Evolutionary conservation across 92 coral and sea anemone genomes (phyloP), one percentile per base, ranked within the genome.

Genomic region (Porites lobata): DNA sequence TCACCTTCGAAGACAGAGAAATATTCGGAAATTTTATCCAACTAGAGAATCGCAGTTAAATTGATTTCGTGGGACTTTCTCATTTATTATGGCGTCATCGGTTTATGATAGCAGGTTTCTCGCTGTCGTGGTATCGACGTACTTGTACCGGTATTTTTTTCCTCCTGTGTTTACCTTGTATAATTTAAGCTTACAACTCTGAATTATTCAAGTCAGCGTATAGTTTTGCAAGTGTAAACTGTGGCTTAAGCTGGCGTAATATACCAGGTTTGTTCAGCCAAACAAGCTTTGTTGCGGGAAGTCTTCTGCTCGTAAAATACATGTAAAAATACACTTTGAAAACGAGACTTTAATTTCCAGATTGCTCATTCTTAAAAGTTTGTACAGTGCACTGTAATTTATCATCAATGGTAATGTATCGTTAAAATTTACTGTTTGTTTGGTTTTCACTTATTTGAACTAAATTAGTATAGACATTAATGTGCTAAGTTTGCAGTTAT

Each of bases 21-120:
- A 6, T 20, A n/a, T 56, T 14, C 2, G 0, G 26, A 54, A 43
- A n/a, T 56, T 69, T 64, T 69, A 26, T 18, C 1, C 19, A 47
- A 58, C 26, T 13, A 82, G 68, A 13, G 54, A 52, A 62, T 20
- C 64, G 13, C 65, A 70, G 3, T 38, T 38, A 57, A 82, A 82
- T 19, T 70, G 65, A 50, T 75, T 57, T 19, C 66, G 78, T 56
- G 43, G 58, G 19, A 82, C 43, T 82, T 57, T 22, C 32, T 57
- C 21, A 73, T 32, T 38, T 59, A 57, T 20, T 47, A 73, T 83
- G 81, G 80, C 87, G 87, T 84, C 87, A 84, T 74, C 50, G 17
- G 69, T 62, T 43, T 83, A 9, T 6, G 10, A 26, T 74, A 62
- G 81, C 87, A 73, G 87, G 81, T 73, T 72, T 72, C 61, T 50